Evolutionary conservation across 2,797 vertebrate genomes (phyloP).

Genomic region (Scleropages formosus): DNA sequence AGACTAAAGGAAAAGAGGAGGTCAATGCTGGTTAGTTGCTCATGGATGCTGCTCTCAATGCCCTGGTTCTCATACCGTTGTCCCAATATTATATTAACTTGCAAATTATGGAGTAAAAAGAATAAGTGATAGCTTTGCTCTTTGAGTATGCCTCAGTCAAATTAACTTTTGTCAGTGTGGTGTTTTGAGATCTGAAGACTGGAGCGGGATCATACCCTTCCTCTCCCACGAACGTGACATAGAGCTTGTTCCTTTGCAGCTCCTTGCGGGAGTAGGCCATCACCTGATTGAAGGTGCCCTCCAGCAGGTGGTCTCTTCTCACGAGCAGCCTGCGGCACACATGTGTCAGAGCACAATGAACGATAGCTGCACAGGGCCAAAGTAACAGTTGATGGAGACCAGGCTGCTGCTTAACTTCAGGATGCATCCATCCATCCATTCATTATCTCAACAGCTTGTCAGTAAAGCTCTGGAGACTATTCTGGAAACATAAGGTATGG

Average conservation of each 20-base stretch:
- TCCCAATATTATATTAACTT: neutral
- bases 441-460: no score
- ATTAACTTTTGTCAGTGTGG: no score
- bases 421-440: no score
- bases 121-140: neutral
- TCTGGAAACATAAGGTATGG: no score
- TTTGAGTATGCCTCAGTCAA: neutral
- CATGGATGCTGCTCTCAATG: neutral
- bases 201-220: constrained; percentile 78
- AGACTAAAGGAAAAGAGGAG: neutral
- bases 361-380: neutral
- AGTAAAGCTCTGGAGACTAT: no score
- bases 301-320: constrained; percentile 88
- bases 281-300: constrained; percentile 96
- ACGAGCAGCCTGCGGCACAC: constrained; percentile 77
- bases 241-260: constrained; percentile 95
- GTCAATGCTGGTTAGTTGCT: neutral
- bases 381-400: neutral
- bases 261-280: constrained; percentile 97
- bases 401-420: no score
- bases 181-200: neutral
- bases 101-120: neutral
- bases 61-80: neutral
- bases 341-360: neutral
- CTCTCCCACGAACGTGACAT: constrained; percentile 91